Evolutionary conservation across 2,113 vertebrate genomes (phyloP).

Genomic region (Mustela lutreola): DNA sequence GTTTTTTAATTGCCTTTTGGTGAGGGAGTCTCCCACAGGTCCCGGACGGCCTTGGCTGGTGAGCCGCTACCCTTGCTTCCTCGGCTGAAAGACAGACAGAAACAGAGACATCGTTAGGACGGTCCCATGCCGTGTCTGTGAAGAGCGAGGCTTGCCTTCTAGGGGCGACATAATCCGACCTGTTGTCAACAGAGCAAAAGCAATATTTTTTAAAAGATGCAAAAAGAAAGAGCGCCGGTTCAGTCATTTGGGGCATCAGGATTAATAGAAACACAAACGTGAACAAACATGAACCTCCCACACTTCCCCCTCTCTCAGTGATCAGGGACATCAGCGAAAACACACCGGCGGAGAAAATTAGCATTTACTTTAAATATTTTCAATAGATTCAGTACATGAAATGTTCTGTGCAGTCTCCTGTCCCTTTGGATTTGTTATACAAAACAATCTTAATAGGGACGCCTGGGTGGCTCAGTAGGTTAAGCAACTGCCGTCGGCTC

Average conservation of each 20-base stretch:
- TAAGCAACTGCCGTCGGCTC: too few species aligned
- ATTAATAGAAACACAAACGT: too few species aligned
- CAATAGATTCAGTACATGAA: rapidly evolving
- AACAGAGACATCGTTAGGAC: not conserved
- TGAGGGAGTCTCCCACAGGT: slow-evolving; percentile 88
- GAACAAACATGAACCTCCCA: not conserved
- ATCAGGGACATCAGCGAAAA: not conserved
- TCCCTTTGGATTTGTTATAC: not conserved
- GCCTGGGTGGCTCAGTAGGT: too few species aligned
- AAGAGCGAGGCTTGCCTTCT: rapidly evolving
- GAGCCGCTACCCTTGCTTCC: slow-evolving; percentile 93
- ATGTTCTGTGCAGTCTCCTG: not conserved
- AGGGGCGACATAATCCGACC: rapidly evolving
- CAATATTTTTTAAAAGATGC: rapidly evolving
- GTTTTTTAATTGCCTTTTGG: slow-evolving; percentile 92
- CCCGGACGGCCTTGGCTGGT: slow-evolving; percentile 77
- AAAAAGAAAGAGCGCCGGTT: rapidly evolving
- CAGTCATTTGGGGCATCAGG: rapidly evolving
- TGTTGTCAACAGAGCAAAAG: rapidly evolving
- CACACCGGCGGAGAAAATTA: rapidly evolving
- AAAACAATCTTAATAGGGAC: not conserved
- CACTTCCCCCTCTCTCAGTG: not conserved
- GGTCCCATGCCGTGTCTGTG: rapidly evolving
- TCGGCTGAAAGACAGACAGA: slow-evolving; percentile 88
- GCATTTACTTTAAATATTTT: too few species aligned